Conservation (phyloP, 2,113 vertebrate genomes). For the Vulpes vulpes region DNA sequence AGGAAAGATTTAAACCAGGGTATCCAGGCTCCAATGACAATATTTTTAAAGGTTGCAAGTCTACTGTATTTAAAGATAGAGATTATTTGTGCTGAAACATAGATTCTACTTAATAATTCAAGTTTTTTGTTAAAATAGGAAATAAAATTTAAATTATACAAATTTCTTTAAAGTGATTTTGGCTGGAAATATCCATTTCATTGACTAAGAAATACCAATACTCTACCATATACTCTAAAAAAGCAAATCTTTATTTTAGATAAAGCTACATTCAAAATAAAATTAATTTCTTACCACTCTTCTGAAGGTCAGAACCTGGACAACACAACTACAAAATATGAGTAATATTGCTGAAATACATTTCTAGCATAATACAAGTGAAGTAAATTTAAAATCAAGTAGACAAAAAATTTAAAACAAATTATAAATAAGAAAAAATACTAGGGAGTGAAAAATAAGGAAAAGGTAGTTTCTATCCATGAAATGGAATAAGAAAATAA, state of each 20-base stretch:
- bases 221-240: background rate
- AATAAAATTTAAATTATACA: background rate
- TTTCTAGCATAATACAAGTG: background rate
- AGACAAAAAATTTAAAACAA: background rate
- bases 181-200: background rate
- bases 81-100: background rate
- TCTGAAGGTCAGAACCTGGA: background rate
- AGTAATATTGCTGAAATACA: background rate
- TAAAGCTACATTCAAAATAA: background rate
- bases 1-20: background rate
- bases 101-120: background rate
- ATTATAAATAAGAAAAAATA: background rate
- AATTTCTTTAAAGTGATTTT: background rate
- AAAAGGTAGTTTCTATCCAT: background rate
- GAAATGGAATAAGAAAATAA: background rate
- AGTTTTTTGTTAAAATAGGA: background rate
- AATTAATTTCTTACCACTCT: background rate
- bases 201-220: background rate
- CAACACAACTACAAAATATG: constrained; percentile 7
- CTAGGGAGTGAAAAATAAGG: background rate
- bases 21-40: background rate
- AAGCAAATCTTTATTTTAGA: background rate
- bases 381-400: background rate
- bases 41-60: background rate
- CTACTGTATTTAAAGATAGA: background rate